Base-by-base conservation (phyloP, 2,113 vertebrate species). In the Xiphophorus maculatus region DNA sequence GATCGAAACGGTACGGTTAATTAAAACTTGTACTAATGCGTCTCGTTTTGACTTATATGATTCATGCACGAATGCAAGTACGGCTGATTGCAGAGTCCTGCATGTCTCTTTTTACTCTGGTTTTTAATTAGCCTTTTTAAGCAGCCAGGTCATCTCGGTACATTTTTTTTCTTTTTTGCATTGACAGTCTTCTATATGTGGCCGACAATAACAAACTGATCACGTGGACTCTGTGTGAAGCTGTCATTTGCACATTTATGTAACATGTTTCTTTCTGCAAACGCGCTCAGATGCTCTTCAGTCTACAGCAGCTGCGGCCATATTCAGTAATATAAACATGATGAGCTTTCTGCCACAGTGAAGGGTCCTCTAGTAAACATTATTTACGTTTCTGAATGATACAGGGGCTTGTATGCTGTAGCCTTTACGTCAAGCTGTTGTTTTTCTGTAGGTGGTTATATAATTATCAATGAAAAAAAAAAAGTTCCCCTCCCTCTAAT, bases 141-240 rank as follows among this genome's bases (percentile, higher is more conserved):
- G 7, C 12, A n/a, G 40, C 11, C 19, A 28, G 5, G n/a, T 66
- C 25, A 69, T 11, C 5, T 66, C 33, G 27, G 37, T 30, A 33
- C 2, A 42, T 17, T 9, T 12, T 27, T 27, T 64, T 13, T 10
- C 6, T 15, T 42, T 37, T 66, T 42, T 28, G 37, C 27, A 66
- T 8, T 63, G 48, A 9, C 64, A 79, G 14, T 35, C 33, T 27
- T 63, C 48, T 69, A 66, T 15, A 1, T 44, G 37, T 29, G 29
- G 37, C 22, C 83, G 80, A 92, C 90, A 93, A 92, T 87, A 94
- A 94, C 92, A 93, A 84, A 88, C 69, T 12, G 68, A 74, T 93
- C 93, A 94, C 91, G 90, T 93, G 93, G 84, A 44, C 67, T 68
- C 66, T 42, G 63, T 87, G 83, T 66, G 84, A 74, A 82, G 86